Conservation (phyloP, 2,797 vertebrate genomes). For the Pangasius sanitwongsei region DNA sequence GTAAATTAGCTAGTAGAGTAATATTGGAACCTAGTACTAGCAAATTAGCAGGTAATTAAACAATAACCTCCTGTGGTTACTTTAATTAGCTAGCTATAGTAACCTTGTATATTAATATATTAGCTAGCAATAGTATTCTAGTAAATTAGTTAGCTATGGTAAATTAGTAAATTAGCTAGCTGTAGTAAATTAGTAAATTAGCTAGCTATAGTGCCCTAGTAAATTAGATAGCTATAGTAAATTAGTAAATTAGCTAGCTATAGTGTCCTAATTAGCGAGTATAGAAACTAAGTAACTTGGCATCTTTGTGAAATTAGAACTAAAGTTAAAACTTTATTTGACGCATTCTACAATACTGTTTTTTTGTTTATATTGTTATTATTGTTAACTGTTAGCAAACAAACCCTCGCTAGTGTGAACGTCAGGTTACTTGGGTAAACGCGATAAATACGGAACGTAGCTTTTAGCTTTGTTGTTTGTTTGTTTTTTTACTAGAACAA, state of each 20-base stretch:
- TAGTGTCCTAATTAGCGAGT: neutral
- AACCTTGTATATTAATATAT: neutral
- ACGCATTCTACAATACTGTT: neutral
- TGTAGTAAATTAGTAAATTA: neutral
- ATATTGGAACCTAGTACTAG: neutral
- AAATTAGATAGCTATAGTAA: neutral
- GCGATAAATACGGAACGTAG: slow-evolving; percentile 16
- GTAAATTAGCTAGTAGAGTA: neutral
- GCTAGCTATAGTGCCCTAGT: neutral
- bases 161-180: neutral
- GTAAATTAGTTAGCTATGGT: neutral
- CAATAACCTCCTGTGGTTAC: neutral
- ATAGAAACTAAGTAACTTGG: neutral
- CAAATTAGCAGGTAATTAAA: neutral
- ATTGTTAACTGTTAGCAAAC: neutral
- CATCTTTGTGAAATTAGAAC: neutral
- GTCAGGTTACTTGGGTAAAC: neutral
- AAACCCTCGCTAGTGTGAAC: neutral
- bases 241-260: neutral
- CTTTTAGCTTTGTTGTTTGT: slow-evolving; percentile 33
- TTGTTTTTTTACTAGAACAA: slow-evolving; percentile 6
- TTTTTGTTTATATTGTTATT: too few relatives aligned
- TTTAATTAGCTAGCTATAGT: neutral
- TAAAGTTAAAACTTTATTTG: neutral
- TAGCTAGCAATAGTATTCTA: neutral